A percentile compares a stretch with the other conserved stretches of the same genome.
Conservation (phyloP, 2,888 invertebrate species). For the Aporophyla nigra region DNA sequence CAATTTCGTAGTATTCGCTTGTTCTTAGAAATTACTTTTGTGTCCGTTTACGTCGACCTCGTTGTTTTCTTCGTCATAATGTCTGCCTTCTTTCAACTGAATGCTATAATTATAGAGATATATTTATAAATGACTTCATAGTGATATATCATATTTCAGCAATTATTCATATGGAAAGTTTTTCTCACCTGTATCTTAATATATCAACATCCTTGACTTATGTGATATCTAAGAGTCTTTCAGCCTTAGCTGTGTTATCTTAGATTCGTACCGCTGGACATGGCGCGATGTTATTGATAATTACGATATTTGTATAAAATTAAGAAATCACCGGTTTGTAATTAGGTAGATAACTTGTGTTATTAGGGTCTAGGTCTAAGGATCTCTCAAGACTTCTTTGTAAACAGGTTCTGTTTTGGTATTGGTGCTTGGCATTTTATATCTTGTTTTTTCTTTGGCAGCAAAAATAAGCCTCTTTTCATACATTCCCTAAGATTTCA, state of each 20-base stretch:
- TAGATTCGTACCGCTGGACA: slow-evolving; percentile 39
- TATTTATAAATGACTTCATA: slow-evolving; percentile 46
- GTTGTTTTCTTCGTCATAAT: slow-evolving; percentile 39
- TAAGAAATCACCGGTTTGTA: not conserved
- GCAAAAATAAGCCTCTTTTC: not conserved
- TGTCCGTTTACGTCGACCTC: slow-evolving; percentile 15
- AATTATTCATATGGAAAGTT: slow-evolving; percentile 50
- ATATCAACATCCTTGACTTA: slow-evolving; percentile 54
- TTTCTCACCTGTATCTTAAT: slow-evolving; percentile 57
- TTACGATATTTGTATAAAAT: slow-evolving; percentile 22
- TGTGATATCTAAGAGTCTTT: slow-evolving; percentile 54
- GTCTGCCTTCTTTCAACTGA: slow-evolving; percentile 40
- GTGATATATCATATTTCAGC: slow-evolving; percentile 48
- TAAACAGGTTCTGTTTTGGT: not conserved
- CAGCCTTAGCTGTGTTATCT: slow-evolving; percentile 58
- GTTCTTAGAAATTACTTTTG: slow-evolving; percentile 5
- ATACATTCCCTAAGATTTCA: not conserved
- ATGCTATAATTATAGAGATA: slow-evolving; percentile 25
- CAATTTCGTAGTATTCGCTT: not conserved
- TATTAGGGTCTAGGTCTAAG: not conserved
- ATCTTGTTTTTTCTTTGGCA: not conserved
- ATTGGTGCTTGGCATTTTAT: not conserved
- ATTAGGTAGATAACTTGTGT: slow-evolving; percentile 1
- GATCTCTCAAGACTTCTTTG: not conserved
- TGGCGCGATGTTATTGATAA: slow-evolving; percentile 37